Evolutionary conservation across 1,140 invertebrate genomes (phyloP).

Genomic region (Sycophila sp.): DNA sequence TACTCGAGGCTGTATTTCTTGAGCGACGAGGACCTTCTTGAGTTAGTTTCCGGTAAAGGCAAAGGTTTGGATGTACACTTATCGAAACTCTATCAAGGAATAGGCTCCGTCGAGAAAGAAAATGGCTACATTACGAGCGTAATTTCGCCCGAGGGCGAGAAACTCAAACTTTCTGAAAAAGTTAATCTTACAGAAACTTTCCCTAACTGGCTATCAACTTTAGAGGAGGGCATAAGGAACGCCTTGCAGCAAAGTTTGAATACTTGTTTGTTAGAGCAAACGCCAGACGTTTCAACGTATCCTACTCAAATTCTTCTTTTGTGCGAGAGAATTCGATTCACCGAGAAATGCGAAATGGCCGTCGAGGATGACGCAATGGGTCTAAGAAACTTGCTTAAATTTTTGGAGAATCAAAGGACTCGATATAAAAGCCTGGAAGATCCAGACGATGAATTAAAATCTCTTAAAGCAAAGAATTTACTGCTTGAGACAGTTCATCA

Average conservation of each 20-base stretch:
- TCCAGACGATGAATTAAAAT: slow-evolving; percentile 64
- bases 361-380: slow-evolving; percentile 49
- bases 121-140: slow-evolving; percentile 73
- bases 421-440: slow-evolving; percentile 58
- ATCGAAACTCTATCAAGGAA: slow-evolving; percentile 95
- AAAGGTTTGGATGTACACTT: slow-evolving; percentile 91
- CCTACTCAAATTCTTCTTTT: slow-evolving; percentile 60
- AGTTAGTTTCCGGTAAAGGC: slow-evolving; percentile 85
- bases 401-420: slow-evolving; percentile 56
- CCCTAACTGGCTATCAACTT: slow-evolving; percentile 55
- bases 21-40: slow-evolving; percentile 95
- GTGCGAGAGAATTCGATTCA: slow-evolving; percentile 58
- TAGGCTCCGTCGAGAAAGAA: slow-evolving; percentile 79
- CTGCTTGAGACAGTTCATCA: slow-evolving; percentile 95
- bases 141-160: slow-evolving; percentile 85
- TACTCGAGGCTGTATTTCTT: slow-evolving; percentile 98
- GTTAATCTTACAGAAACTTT: slow-evolving; percentile 69
- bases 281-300: slow-evolving; percentile 55
- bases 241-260: slow-evolving; percentile 53
- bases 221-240: slow-evolving; percentile 56
- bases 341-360: slow-evolving; percentile 58
- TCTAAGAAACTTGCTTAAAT: slow-evolving; percentile 57
- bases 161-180: slow-evolving; percentile 78
- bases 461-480: slow-evolving; percentile 71
- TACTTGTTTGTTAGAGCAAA: slow-evolving; percentile 55